phyloP scores from a whole-genome alignment of 2,888 invertebrate species.

The Harpalus rufipes region DNA sequence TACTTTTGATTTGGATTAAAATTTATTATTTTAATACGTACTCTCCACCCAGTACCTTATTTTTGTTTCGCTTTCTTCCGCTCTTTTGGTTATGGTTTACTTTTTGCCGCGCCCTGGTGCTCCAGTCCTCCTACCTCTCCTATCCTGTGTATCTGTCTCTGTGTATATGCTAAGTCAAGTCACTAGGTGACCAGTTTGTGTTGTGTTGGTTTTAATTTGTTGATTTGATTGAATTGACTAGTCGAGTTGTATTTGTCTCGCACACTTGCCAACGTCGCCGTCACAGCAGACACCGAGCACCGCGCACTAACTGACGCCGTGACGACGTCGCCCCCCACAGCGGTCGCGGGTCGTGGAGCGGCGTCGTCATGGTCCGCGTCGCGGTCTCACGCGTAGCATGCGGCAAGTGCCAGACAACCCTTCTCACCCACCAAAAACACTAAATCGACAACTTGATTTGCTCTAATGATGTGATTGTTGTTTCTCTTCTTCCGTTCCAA shows the following conservation, averaged over 20 bases:
- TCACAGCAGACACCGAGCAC: constrained; percentile 40
- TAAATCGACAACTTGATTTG: constrained; percentile 44
- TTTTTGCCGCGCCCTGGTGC: constrained; percentile 43
- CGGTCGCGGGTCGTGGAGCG: constrained; percentile 18
- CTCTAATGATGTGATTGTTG: constrained; percentile 65
- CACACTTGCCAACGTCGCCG: constrained; percentile 58
- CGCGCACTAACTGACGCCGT: constrained; percentile 20
- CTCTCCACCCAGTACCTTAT: constrained; percentile 69
- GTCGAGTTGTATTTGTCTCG: constrained; percentile 59
- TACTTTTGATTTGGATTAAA: constrained; percentile 61
- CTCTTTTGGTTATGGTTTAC: constrained; percentile 72
- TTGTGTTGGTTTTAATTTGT: constrained; percentile 37
- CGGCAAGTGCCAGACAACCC: constrained; percentile 65
- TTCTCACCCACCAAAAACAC: constrained; percentile 47
- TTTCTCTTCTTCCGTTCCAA: constrained; percentile 85
- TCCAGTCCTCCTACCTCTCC: constrained; percentile 20
- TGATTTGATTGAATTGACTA: constrained; percentile 43
- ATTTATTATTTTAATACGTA: constrained; percentile 64
- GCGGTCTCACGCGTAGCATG: constrained; percentile 62
- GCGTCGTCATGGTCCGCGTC: constrained; percentile 31
- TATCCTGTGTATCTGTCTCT: constrained; percentile 27
- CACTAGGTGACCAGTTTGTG: constrained; percentile 23
- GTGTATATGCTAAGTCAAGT: constrained; percentile 14
- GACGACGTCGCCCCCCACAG: constrained; percentile 31
- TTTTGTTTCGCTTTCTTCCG: constrained; percentile 69